Conservation (phyloP, 2,797 vertebrate species). For the Sebastiscus tertius region DNA sequence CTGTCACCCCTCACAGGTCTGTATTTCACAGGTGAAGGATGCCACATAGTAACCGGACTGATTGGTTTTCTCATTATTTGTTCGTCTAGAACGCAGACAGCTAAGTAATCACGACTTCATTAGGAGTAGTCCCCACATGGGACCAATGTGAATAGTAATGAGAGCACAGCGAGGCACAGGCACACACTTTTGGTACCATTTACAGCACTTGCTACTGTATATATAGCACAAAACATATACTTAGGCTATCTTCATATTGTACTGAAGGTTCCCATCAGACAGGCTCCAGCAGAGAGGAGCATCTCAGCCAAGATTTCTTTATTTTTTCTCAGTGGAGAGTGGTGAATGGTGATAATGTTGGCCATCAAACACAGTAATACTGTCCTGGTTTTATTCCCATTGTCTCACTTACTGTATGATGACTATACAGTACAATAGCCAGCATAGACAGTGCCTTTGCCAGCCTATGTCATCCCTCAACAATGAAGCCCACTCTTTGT, state of each 20-base stretch:
- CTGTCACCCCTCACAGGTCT: conserved; percentile 25
- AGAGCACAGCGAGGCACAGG: not conserved
- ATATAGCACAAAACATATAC: not conserved
- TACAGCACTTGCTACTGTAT: not conserved
- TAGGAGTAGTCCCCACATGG: conserved; percentile 34
- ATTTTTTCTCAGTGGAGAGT: conserved; percentile 8
- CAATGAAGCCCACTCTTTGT: conserved; percentile 46
- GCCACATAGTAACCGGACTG: not conserved
- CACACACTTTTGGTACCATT: conserved; percentile 11
- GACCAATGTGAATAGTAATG: conserved; percentile 38
- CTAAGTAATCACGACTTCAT: conserved; percentile 58
- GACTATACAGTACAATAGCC: conserved; percentile 25
- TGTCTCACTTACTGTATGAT: conserved; percentile 38
- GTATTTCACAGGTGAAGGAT: conserved; percentile 44
- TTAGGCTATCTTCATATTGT: conserved; percentile 5
- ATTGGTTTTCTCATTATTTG: conserved; percentile 57
- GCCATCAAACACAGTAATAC: conserved; percentile 17
- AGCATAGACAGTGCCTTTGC: conserved; percentile 26
- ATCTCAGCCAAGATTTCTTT: conserved; percentile 33
- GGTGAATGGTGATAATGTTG: conserved; percentile 44
- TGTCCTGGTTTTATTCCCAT: conserved; percentile 43
- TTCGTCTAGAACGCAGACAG: conserved; percentile 33
- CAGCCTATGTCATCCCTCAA: conserved; percentile 24
- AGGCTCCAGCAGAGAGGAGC: not conserved
- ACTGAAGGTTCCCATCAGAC: conserved; percentile 14